Evolutionary conservation across 2,113 vertebrate species (phyloP).

Genomic region (Dendrocopos noguchii): DNA sequence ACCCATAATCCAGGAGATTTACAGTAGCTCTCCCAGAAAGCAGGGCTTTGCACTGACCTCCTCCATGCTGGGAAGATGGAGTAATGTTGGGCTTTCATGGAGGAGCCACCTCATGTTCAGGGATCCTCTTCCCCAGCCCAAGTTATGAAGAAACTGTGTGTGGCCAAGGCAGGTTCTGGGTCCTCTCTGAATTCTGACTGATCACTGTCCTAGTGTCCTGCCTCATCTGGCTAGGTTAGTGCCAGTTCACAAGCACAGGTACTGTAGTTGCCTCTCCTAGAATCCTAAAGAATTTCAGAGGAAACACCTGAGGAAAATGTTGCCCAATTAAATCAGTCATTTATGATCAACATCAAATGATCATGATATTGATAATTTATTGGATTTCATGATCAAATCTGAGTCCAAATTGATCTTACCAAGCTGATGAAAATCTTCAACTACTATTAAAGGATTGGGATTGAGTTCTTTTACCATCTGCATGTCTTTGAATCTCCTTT

Average conservation of each 20-base stretch:
- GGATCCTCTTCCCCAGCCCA: too few relatives aligned
- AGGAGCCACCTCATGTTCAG: accelerated
- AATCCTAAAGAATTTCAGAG: not conserved
- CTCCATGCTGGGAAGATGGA: accelerated
- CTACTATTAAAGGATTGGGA: not conserved
- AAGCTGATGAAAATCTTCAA: not conserved
- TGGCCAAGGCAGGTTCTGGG: not conserved
- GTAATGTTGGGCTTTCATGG: not conserved
- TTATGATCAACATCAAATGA: not conserved
- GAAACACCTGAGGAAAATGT: not conserved
- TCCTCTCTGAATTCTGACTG: not conserved
- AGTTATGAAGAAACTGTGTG: accelerated
- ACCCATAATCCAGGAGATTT: accelerated
- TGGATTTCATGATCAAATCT: not conserved
- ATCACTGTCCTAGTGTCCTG: not conserved
- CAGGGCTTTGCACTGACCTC: accelerated
- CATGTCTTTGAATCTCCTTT: not conserved
- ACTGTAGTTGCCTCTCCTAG: too few relatives aligned
- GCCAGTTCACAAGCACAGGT: too few relatives aligned
- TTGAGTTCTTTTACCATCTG: not conserved
- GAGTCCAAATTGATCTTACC: not conserved
- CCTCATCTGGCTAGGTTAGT: not conserved
- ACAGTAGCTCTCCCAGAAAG: not conserved
- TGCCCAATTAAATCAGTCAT: not conserved
- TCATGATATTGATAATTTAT: not conserved